Base-by-base conservation (phyloP, 2,113 vertebrate species). In the Phyllostomus discolor region DNA sequence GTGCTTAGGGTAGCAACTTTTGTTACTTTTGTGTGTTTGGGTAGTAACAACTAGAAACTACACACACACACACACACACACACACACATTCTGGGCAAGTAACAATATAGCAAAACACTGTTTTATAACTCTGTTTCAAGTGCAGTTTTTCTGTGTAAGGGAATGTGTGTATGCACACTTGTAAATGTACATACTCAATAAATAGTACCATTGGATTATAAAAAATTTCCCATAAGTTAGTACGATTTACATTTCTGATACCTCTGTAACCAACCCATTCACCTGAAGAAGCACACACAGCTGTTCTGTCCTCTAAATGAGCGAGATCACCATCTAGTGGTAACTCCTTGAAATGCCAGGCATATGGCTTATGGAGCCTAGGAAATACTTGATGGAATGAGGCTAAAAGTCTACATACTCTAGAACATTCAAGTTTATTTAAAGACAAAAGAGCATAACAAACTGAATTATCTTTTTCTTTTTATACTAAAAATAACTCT, bases 251-350 rank as follows among this genome's bases (percentile, higher is more conserved):
- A 75, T 59, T 90, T 96, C 75, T 73, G 43, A 76, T 64, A 82
- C 84, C 35, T 96, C 57, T 59, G 35, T 73, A 50, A 97, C 76
- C 90, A 95, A 95, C 92, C 97, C 97, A 97, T 97, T 97, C 81
- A 75, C 90, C 81, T 73, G 92, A 96, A 94, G 84, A 93, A 96
- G 95, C 92, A 86, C 35, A 69, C 70, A 91, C 33, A 73, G 20
- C 52, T 88, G 8, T 84, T 72, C 66, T 82, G 41, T 12, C 72
- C 88, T 78, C 95, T 81, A 95, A 97, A 38, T 96, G 43, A 97
- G 22, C 43, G 52, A 96, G 72, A 94, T 96, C 93, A 91, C 96
- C 97, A 97, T 93, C 97, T 97, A 89, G 94, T 73, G 94, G 95
- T 95, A 16, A 96, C n/a, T 94, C 67, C 82, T 94, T 85, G 72